A percentile compares a stretch with the other conserved stretches of the same genome.
Evolutionary conservation across 2,113 vertebrate genomes (phyloP).

Genomic region (Syngnathus scovelli): DNA sequence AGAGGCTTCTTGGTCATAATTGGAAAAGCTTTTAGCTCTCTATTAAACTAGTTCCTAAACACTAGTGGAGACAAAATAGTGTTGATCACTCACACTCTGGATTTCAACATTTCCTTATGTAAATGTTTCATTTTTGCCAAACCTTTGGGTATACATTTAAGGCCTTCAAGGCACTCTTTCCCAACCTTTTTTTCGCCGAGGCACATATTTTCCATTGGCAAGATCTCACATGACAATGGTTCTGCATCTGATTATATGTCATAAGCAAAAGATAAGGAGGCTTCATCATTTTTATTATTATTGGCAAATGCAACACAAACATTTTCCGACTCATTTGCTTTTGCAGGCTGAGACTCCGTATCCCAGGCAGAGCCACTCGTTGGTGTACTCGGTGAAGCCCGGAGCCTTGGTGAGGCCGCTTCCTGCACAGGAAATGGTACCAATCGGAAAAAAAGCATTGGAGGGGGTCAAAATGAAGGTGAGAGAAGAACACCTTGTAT

Average conservation of each 20-base stretch:
- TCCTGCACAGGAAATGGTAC: slow-evolving; percentile 24
- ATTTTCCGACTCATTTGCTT: slow-evolving; percentile 19
- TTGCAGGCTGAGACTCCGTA: slow-evolving; percentile 23
- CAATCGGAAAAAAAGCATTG: not conserved
- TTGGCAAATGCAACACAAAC: not conserved
- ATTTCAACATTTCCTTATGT: not conserved
- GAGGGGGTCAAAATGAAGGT: not conserved
- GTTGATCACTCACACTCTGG: too few relatives aligned
- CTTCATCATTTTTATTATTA: not conserved
- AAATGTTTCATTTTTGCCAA: not conserved
- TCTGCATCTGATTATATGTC: not conserved
- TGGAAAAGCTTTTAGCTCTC: too few relatives aligned
- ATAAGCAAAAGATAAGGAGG: not conserved
- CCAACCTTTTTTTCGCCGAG: not conserved
- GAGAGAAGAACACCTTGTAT: slow-evolving; percentile 29
- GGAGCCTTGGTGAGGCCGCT: slow-evolving; percentile 52
- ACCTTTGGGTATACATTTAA: not conserved
- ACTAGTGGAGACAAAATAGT: too few relatives aligned
- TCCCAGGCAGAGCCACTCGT: slow-evolving; percentile 57
- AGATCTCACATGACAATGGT: not conserved
- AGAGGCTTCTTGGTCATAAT: too few relatives aligned
- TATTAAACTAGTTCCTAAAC: too few relatives aligned
- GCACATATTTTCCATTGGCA: not conserved
- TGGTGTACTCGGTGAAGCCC: slow-evolving; percentile 50
- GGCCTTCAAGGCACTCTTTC: too few relatives aligned